Evolutionary conservation across 2,888 invertebrate species (phyloP).

Genomic region (Spialia ferax): DNA sequence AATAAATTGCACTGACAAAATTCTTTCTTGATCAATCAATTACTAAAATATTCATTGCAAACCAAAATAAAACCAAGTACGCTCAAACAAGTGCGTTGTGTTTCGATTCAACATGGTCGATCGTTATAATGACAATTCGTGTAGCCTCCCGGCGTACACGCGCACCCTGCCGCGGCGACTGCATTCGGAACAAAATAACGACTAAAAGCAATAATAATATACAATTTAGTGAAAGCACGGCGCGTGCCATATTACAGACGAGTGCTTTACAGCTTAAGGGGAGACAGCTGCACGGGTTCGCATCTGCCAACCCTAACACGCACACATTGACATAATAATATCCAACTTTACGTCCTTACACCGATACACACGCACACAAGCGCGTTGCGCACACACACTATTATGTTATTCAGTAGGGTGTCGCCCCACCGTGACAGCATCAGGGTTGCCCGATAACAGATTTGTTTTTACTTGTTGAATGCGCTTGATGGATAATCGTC

Average conservation of each 20-base stretch:
- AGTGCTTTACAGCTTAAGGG: constrained; percentile 57
- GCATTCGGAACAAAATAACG: constrained; percentile 69
- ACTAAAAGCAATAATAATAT: constrained; percentile 76
- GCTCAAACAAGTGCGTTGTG: neutral
- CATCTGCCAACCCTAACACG: constrained; percentile 76
- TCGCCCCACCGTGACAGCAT: constrained; percentile 64
- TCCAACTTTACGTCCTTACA: constrained; percentile 26
- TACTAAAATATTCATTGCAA: neutral
- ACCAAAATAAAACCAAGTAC: neutral
- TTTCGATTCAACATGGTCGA: constrained; percentile 25
- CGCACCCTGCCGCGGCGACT: constrained; percentile 63
- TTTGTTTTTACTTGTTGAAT: constrained; percentile 87
- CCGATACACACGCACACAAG: constrained; percentile 48
- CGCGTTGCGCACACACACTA: constrained; percentile 55
- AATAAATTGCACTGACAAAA: too few relatives aligned
- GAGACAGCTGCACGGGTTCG: constrained; percentile 78
- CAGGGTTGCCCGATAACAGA: constrained; percentile 74
- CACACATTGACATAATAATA: constrained; percentile 50
- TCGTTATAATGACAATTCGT: constrained; percentile 29
- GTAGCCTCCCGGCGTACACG: constrained; percentile 42
- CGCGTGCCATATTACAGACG: constrained; percentile 78
- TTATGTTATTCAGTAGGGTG: constrained; percentile 61
- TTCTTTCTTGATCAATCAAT: neutral
- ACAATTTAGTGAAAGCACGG: constrained; percentile 81
- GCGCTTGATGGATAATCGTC: constrained; percentile 77